phyloP scores from a whole-genome alignment of 2,797 vertebrate species.

The Sebastes miniatus region DNA sequence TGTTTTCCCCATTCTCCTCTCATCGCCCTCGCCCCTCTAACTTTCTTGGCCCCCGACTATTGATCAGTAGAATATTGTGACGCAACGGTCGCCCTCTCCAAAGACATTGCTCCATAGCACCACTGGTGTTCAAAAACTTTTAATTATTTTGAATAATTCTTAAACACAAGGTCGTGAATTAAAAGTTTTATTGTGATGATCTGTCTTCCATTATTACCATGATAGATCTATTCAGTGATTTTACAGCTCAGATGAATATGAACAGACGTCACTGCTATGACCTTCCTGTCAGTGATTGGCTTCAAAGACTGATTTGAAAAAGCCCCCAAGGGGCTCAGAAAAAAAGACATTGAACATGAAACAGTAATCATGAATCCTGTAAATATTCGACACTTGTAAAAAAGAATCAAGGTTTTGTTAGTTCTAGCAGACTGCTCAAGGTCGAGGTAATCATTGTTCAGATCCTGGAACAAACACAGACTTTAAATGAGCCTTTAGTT shows the following conservation, averaged over 20 bases:
- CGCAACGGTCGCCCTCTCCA: no score
- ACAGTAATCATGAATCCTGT: background rate
- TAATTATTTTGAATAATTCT: background rate
- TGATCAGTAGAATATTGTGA: background rate
- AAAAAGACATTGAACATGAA: background rate
- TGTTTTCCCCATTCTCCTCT: no score
- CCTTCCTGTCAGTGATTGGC: background rate
- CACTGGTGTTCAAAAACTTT: background rate
- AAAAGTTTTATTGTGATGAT: background rate
- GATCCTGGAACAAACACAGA: background rate
- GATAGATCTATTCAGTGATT: background rate
- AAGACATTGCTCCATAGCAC: no score
- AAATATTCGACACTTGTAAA: background rate
- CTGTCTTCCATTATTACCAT: background rate
- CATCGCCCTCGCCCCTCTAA: background rate
- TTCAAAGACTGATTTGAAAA: slow-evolving; percentile 1
- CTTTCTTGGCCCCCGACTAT: background rate
- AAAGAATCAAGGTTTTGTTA: background rate
- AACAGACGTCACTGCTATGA: background rate
- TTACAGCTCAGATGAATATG: background rate
- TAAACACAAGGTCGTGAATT: background rate
- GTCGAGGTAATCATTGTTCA: slow-evolving; percentile 62
- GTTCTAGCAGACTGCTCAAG: slow-evolving; percentile 35
- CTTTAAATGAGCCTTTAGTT: slow-evolving; percentile 15
- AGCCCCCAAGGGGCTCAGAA: background rate